Conservation (phyloP, 2,888 invertebrate genomes). For the Ornithoptera alexandrae region DNA sequence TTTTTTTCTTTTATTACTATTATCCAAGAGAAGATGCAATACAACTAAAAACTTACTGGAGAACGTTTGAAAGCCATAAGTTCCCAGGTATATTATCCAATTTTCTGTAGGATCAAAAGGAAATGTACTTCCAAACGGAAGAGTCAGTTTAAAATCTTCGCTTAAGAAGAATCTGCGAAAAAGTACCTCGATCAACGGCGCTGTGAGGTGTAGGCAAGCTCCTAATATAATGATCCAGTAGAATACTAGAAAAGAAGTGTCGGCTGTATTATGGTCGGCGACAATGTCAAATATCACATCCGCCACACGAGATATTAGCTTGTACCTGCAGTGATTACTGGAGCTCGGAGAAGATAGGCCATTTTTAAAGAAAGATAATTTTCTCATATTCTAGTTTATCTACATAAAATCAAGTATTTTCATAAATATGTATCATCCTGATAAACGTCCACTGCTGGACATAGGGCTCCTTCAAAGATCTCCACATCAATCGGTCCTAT, state of each 20-base stretch:
- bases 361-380: no score
- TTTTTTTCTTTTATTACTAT: background rate
- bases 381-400: no score
- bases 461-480: no score
- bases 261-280: no score
- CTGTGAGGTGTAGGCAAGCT: slow-evolving; percentile 45
- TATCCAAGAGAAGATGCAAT: background rate
- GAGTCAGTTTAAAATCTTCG: slow-evolving; percentile 42
- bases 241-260: slow-evolving; percentile 41
- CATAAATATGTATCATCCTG: no score
- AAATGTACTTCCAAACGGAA: slow-evolving; percentile 50
- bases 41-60: slow-evolving; percentile 45
- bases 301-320: no score
- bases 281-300: no score
- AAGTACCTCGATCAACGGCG: slow-evolving; percentile 44
- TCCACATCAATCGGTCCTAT: no score
- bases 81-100: slow-evolving; percentile 48
- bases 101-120: slow-evolving; percentile 48
- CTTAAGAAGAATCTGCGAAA: slow-evolving; percentile 43
- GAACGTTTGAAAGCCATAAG: slow-evolving; percentile 51
- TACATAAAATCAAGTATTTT: no score
- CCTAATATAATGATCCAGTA: slow-evolving; percentile 49
- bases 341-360: no score
- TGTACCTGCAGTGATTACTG: no score
- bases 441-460: no score